Percentiles rank a stretch among this genome's conserved stretches.
Evolutionary conservation across 2,113 vertebrate genomes (phyloP).

Genomic region (Bubo scandiacus): DNA sequence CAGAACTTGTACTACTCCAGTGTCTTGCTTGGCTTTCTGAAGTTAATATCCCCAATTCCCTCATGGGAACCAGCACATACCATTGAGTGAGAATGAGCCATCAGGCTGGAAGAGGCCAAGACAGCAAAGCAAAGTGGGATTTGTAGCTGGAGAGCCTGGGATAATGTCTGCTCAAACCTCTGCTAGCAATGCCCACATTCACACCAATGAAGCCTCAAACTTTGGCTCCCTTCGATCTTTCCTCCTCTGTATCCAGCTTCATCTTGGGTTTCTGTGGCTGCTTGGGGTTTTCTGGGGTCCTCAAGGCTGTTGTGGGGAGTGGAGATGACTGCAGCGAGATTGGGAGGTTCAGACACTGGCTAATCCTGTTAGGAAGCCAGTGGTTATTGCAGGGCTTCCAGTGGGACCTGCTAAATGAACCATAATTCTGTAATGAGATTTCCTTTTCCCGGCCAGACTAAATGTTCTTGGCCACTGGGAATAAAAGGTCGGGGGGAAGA

Average conservation of each 20-base stretch:
- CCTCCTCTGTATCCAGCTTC: not conserved
- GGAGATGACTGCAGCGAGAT: not conserved
- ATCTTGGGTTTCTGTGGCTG: not conserved
- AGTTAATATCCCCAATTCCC: not conserved
- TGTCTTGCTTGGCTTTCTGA: not conserved
- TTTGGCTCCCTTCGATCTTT: not conserved
- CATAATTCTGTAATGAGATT: conserved; percentile 65
- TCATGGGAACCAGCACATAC: rapidly evolving
- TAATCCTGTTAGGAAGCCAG: conserved; percentile 71
- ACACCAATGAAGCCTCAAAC: not conserved
- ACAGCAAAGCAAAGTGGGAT: not conserved
- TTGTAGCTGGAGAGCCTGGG: not conserved
- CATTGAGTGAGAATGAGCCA: not conserved
- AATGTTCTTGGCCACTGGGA: conserved; percentile 48
- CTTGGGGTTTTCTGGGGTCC: not conserved
- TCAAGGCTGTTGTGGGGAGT: not conserved
- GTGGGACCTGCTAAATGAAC: conserved; percentile 62
- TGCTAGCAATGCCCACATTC: rapidly evolving
- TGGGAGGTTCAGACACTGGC: conserved; percentile 52
- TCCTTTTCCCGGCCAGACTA: conserved; percentile 63
- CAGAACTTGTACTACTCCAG: not conserved
- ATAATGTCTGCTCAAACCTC: rapidly evolving
- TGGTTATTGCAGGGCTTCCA: conserved; percentile 66
- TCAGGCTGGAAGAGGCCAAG: not conserved
- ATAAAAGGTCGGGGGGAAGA: not conserved